phyloP scores from a whole-genome alignment of 2,113 vertebrate genomes.

The Pangasianodon hypophthalmus region DNA sequence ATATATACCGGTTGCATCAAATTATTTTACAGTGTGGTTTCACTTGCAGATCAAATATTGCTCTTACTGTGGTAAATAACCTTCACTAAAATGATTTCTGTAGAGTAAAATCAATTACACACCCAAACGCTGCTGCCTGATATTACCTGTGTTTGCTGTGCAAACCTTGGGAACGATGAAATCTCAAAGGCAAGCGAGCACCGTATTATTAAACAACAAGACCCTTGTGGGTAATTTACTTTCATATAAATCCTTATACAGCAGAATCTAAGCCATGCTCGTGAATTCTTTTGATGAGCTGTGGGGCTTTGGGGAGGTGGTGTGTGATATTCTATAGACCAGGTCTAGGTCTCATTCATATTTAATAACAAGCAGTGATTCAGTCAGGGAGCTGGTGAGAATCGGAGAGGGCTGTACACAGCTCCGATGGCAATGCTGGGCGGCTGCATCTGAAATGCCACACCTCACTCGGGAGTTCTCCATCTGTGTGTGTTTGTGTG shows the following conservation, averaged over 20 bases:
- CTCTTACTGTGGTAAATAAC: slow-evolving; percentile 9
- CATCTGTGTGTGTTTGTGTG: slow-evolving; percentile 23
- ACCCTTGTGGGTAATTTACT: slow-evolving; percentile 17
- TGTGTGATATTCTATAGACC: slow-evolving; percentile 28
- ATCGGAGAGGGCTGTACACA: slow-evolving; percentile 7
- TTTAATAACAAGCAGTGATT: slow-evolving; percentile 51
- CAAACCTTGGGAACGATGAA: neutral
- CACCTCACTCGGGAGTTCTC: slow-evolving; percentile 4
- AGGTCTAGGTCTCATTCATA: slow-evolving; percentile 47
- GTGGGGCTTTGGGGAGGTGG: neutral
- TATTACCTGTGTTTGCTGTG: slow-evolving; percentile 10
- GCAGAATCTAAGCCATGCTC: slow-evolving; percentile 16
- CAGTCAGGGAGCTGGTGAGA: slow-evolving; percentile 27
- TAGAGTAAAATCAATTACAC: slow-evolving; percentile 12
- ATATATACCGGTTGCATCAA: neutral
- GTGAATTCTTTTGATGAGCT: slow-evolving; percentile 27
- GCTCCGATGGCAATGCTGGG: slow-evolving; percentile 15
- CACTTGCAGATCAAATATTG: neutral
- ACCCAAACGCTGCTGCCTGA: neutral
- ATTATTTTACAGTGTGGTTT: neutral
- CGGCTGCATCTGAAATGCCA: slow-evolving; percentile 25
- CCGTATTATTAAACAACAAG: neutral
- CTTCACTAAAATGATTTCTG: neutral
- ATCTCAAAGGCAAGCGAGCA: neutral
- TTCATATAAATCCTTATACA: slow-evolving; percentile 15